Evolutionary conservation across 2,888 invertebrate genomes (phyloP), one percentile per base, ranked within the genome.

Genomic region (Fragum fragum): DNA sequence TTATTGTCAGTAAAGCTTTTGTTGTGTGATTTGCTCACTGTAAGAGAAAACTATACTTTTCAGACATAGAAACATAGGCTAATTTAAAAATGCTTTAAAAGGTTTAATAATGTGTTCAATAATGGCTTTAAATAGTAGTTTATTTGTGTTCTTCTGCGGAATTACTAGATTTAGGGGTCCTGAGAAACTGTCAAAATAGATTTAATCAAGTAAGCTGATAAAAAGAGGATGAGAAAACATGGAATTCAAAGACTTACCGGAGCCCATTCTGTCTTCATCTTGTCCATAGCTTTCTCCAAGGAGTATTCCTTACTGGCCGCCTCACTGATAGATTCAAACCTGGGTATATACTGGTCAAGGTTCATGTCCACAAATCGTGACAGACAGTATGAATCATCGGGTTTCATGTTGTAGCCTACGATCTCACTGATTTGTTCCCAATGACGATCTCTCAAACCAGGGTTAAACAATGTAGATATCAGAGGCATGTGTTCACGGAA

Each of bases 341-440:
- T 97, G 0, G 97, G 95, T 71, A 95, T 97, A 93, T 97, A 98
- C 82, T 98, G 97, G 57, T 97, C 97, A 57, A 99, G 95, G 68
- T 98, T 97, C 94, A 98, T 97, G 93, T 98, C 98, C 69, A 96
- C 95, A 90, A 98, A 97, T 95, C 97, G 97, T 73, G 96, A 97
- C 42, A 99, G 95, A 0, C 98, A 97, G 86, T 98, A 95, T 0
- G 97, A 96, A 21, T 95, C 95, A 79, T 98, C 97, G 0, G 98
- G 97, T 81, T 97, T 96, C 57, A 99, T 97, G 0, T 98, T 98
- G 94, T 98, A 98, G 0, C 99, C 99, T 88, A 99, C 97, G 81
- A 98, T 97, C 92, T 99, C 98, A 0, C 98, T 98, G 6, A 99
- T 97, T 95, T 97, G 97, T 92, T 98, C 98, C 99, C 99, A 99